These are phyloP conservation scores for Agonopterix subpropinquella DNA, from an alignment of 2,888 invertebrate genomes.

Conservation along the genomic window DNA sequence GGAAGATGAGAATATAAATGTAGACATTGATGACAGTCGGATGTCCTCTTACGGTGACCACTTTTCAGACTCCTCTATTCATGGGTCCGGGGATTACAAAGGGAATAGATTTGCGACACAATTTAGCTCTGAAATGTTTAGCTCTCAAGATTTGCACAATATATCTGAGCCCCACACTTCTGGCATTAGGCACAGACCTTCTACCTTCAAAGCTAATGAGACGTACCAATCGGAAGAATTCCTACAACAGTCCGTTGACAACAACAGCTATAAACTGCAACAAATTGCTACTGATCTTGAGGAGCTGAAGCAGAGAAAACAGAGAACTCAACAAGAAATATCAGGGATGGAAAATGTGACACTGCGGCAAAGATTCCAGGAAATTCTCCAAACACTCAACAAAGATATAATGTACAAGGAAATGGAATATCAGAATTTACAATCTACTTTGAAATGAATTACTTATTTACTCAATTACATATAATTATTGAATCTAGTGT, in stretches of 20 bases:
- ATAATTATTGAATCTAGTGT: background rate
- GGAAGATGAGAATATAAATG: conserved; percentile 83
- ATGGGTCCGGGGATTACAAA: conserved; percentile 21
- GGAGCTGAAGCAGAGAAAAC: conserved; percentile 80
- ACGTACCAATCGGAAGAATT: conserved; percentile 12
- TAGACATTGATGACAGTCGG: conserved; percentile 85
- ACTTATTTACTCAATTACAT: background rate
- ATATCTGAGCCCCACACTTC: conserved; percentile 9
- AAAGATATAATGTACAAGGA: conserved; percentile 84
- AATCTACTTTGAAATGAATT: conserved; percentile 10
- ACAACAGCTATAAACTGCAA: conserved; percentile 73
- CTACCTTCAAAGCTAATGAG: conserved; percentile 6
- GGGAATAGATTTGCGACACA: conserved; percentile 24
- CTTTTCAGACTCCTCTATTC: conserved; percentile 74
- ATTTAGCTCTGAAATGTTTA: conserved; percentile 32
- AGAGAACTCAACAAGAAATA: conserved; percentile 85
- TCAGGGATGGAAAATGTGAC: conserved; percentile 87
- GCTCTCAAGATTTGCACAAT: conserved; percentile 12
- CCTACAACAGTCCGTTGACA: conserved; percentile 15
- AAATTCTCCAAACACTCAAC: conserved; percentile 81
- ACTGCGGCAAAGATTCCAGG: conserved; percentile 85
- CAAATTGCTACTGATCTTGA: conserved; percentile 81
- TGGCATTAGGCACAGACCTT: conserved; percentile 1
- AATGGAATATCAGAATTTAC: conserved; percentile 58
- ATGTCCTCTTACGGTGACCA: conserved; percentile 82